Conservation (phyloP, 2,113 vertebrate species). For the Malaclemys terrapin region DNA sequence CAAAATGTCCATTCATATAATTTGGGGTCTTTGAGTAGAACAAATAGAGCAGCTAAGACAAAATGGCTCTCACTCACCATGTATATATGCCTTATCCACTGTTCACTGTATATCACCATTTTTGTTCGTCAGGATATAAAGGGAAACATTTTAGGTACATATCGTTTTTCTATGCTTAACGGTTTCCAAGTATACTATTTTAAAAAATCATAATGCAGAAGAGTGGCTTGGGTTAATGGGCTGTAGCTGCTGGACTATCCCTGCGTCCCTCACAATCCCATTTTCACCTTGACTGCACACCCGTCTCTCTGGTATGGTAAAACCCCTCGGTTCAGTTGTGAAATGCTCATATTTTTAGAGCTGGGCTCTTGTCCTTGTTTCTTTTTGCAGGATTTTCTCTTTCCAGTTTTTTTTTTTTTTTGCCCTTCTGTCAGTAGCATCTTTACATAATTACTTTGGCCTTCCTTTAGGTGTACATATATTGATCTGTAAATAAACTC, state of each 20-base stretch:
- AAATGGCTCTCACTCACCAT: not conserved
- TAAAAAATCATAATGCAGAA: not conserved
- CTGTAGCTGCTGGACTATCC: accelerated
- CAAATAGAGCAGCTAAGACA: not conserved
- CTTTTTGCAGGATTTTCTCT: not conserved
- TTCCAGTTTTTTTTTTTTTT: not conserved
- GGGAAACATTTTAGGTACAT: too few relatives aligned
- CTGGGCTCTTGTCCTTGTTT: not conserved
- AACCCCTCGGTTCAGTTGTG: not conserved
- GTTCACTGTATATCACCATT: too few relatives aligned
- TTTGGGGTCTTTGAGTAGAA: not conserved
- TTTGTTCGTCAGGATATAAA: too few relatives aligned
- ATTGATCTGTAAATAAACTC: not conserved
- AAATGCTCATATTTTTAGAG: not conserved
- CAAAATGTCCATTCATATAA: not conserved
- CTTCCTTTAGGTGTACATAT: accelerated
- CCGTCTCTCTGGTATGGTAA: not conserved
- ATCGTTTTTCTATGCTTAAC: not conserved
- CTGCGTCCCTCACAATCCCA: accelerated
- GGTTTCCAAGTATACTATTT: not conserved
- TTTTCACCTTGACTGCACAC: not conserved
- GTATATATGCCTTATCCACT: too few relatives aligned
- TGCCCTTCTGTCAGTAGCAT: accelerated
- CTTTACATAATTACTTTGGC: not conserved
- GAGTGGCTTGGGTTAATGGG: accelerated